Evolutionary conservation across 2,113 vertebrate genomes (phyloP), one percentile per base, ranked within the genome.

Genomic region (Pterocles gutturalis): DNA sequence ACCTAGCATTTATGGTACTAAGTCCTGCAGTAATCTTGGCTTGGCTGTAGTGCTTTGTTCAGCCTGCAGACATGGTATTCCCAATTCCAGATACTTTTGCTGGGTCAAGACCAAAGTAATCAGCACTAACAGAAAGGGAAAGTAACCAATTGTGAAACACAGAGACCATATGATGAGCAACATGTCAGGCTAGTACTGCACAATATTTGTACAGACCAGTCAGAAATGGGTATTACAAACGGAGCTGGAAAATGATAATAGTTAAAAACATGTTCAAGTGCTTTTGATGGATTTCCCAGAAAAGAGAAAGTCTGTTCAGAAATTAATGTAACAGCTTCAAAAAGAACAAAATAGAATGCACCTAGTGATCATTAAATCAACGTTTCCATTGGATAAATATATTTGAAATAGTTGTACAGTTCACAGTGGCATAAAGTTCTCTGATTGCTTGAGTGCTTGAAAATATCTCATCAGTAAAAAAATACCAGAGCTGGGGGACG

Each of bases 381-480:
- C 88, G 96, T 97, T 95, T 97, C 83, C 90, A 90, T 95, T 97
- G 96, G 96, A 38, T 38, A 38, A 38, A 38, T 38, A 38, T 38
- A 97, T 98, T 95, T 97, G 98, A 98, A 98, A 96, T 87, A 97
- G 66, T 87, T 43, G 75, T 97, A 96, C 93, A 97, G 97, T 98
- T 97, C 97, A 96, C 95, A 97, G 97, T 92, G 91, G 94, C 96
- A 96, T 95, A 98, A 95, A 97, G 96, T 97, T 96, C 97, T 97
- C 91, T 87, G 98, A 98, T 96, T 98, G 98, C 94, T 97, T 90
- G 94, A 97, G 95, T 98, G 96, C 96, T 98, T 96, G 97, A 98
- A 98, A 98, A 98, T 98, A 98, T 96, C 97, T 95, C 92, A 95
- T 98, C 97, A 96, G 97, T 98, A 98, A 98, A 98, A 98, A 98